Percentiles rank a stretch among this genome's conserved stretches.
Evolutionary conservation across 2,113 vertebrate species (phyloP).

Genomic region (Mormyrus iriodes): DNA sequence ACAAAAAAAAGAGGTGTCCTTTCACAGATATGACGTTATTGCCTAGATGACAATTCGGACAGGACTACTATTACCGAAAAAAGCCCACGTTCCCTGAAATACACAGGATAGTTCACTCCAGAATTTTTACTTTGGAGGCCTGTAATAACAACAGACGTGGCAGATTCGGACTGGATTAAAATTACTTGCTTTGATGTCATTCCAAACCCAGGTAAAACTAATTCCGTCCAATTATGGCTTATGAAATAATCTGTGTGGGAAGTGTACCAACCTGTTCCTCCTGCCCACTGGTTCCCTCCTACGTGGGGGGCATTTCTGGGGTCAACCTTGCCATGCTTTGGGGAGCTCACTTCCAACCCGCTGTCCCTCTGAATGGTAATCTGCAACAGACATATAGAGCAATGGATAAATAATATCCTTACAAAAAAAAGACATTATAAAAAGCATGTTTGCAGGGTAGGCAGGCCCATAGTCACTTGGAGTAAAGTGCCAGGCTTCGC

Average conservation of each 20-base stretch:
- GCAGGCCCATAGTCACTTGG: background rate
- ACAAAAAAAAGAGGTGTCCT: background rate
- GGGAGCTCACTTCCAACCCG: slow-evolving; percentile 77
- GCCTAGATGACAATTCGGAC: background rate
- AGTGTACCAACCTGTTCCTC: slow-evolving; percentile 77
- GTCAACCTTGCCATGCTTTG: slow-evolving; percentile 89
- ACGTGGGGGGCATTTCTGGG: slow-evolving; percentile 76
- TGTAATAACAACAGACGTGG: background rate
- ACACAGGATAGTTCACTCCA: background rate
- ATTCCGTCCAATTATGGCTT: background rate
- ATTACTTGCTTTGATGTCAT: background rate
- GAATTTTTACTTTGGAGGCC: background rate
- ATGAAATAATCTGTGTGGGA: background rate
- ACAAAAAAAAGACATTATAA: background rate
- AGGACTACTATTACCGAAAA: background rate
- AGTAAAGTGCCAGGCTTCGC: background rate
- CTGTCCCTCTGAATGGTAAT: slow-evolving; percentile 88
- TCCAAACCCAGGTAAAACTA: background rate
- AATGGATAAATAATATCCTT: background rate
- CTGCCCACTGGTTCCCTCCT: slow-evolving; percentile 92
- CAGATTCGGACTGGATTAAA: background rate
- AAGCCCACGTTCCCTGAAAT: background rate
- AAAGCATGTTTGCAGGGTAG: background rate
- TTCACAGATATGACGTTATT: background rate
- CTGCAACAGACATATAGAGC: slow-evolving; percentile 51